Evolutionary conservation across 2,888 invertebrate genomes (phyloP).

Genomic region (Eurytoma californica): DNA sequence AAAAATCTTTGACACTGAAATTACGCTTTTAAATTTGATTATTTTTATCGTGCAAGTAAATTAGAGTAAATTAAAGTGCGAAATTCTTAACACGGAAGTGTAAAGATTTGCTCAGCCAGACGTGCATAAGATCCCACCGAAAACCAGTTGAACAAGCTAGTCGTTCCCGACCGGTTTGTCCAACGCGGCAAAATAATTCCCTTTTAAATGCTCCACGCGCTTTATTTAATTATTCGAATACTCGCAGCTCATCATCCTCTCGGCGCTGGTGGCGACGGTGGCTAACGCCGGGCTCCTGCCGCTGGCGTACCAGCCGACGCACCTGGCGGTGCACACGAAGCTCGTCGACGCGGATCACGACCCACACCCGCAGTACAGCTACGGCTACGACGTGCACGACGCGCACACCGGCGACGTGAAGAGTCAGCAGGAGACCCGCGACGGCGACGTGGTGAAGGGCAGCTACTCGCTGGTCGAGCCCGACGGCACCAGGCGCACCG

Average conservation of each 20-base stretch:
- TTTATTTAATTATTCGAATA: no score
- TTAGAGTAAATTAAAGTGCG: no score
- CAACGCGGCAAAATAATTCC: no score
- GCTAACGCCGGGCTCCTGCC: slow-evolving; percentile 24
- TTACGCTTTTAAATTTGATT: no score
- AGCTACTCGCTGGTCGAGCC: slow-evolving; percentile 64
- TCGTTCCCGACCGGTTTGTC: no score
- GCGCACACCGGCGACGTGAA: slow-evolving; percentile 59
- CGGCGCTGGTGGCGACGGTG: slow-evolving; percentile 1
- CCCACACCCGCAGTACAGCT: slow-evolving; percentile 71
- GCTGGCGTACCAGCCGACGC: slow-evolving; percentile 17
- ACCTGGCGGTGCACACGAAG: slow-evolving; percentile 8
- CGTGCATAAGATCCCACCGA: no score
- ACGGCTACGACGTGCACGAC: slow-evolving; percentile 66
- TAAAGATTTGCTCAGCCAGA: no score
- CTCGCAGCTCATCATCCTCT: slow-evolving; percentile 20
- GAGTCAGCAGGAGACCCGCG: slow-evolving; percentile 63
- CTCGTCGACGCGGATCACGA: slow-evolving; percentile 61
- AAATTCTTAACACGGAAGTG: no score
- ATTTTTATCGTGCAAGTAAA: no score
- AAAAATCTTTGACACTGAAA: no score
- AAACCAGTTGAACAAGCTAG: no score
- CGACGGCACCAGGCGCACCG: slow-evolving; percentile 62
- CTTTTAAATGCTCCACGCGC: no score
- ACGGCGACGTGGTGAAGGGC: slow-evolving; percentile 65